A percentile compares a stretch with the other conserved stretches of the same genome.
Evolutionary conservation across 2,888 invertebrate genomes (phyloP).

Genomic region (Tetragonisca angustula): DNA sequence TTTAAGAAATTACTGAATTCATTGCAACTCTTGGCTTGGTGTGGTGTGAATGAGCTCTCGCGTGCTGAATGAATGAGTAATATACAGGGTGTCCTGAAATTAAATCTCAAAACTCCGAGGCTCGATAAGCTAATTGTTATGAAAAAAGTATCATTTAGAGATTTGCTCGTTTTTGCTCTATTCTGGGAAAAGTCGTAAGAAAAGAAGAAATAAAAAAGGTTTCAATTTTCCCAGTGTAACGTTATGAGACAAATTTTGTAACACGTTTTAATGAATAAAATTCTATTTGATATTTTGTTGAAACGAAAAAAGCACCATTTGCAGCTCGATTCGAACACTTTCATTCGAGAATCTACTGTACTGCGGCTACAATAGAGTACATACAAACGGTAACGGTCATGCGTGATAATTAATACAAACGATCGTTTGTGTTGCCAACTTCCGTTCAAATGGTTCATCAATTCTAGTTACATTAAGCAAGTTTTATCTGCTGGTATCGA

Average conservation of each 20-base stretch:
- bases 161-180: too few species aligned
- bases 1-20: conserved; percentile 29
- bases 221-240: too few species aligned
- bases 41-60: neutral
- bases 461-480: neutral
- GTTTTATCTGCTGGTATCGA: neutral
- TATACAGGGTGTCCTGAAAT: too few species aligned
- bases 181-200: too few species aligned
- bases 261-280: neutral
- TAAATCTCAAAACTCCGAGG: too few species aligned
- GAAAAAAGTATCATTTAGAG: too few species aligned
- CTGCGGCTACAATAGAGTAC: neutral
- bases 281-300: neutral
- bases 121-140: too few species aligned
- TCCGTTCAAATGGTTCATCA: neutral
- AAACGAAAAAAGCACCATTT: neutral
- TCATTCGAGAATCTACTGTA: neutral
- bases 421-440: neutral
- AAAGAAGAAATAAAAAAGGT: too few species aligned
- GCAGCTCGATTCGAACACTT: neutral
- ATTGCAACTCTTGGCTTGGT: neutral
- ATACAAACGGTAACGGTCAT: neutral
- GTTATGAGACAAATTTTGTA: neutral
- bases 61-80: neutral
- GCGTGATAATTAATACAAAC: conserved; percentile 6